Percentiles rank a stretch among this genome's conserved stretches.
phyloP scores from a whole-genome alignment of 2,888 invertebrate genomes.

The Iphiclides podalirius region DNA sequence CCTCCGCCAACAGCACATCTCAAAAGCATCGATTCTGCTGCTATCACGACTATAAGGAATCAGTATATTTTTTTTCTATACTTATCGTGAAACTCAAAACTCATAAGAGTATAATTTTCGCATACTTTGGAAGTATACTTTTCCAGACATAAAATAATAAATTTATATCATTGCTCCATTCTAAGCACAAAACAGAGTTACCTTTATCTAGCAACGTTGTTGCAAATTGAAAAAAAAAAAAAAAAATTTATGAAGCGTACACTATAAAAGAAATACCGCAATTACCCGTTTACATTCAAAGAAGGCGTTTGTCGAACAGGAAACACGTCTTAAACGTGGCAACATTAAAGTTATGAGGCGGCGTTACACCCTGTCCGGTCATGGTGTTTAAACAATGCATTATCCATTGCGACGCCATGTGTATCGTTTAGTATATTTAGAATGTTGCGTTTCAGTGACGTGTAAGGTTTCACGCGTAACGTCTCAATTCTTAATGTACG shows the following conservation, averaged over 20 bases:
- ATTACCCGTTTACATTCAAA: slow-evolving; percentile 8
- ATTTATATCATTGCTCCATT: no score
- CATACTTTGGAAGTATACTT: neutral
- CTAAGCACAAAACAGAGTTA: neutral
- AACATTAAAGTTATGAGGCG: slow-evolving; percentile 26
- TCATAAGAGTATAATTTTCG: neutral
- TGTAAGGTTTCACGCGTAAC: slow-evolving; percentile 46
- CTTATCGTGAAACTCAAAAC: no score
- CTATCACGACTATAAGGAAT: no score
- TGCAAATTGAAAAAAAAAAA: neutral
- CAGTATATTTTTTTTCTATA: no score
- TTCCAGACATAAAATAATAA: no score
- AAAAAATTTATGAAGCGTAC: slow-evolving; percentile 18
- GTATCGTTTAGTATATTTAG: slow-evolving; percentile 48
- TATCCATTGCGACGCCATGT: slow-evolving; percentile 41
- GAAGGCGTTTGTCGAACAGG: slow-evolving; percentile 33
- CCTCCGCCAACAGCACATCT: no score
- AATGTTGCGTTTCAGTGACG: slow-evolving; percentile 39
- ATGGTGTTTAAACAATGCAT: slow-evolving; percentile 31
- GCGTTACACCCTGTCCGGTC: slow-evolving; percentile 42
- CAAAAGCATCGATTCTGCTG: no score
- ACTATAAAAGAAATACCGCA: slow-evolving; percentile 6
- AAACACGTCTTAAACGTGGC: slow-evolving; percentile 42
- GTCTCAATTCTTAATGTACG: slow-evolving; percentile 52
- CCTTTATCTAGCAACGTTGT: neutral